Base-by-base conservation (phyloP, 1,140 invertebrate genomes). In the Delia radicum region DNA sequence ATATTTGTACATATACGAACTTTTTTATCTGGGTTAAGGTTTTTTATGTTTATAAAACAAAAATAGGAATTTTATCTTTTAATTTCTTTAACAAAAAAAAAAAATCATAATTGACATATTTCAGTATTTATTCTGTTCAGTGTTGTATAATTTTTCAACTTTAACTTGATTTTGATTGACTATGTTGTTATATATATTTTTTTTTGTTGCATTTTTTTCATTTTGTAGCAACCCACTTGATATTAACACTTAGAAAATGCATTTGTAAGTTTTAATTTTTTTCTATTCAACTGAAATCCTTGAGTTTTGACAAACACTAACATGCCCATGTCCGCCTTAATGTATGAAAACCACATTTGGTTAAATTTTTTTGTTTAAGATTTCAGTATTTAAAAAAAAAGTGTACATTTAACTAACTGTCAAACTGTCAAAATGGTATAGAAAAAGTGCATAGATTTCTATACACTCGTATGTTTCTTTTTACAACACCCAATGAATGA, bases 141-240 rank as follows among this genome's bases (percentile, higher is more conserved):
- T 55, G n/a, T 15, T 15, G 42, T 48, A n/a, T 12, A n/a, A 4
- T 21, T 21, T 21, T 55, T 4, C 1, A 55, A 55, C 48, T 55
- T 55, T 10, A 55, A 55, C 48, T 21, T 55, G n/a, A 67, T 31
- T 31, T 67, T 67, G 63, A 67, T 67, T 67, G 63, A 67, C 62
- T 31, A 67, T 31, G 63, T 67, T 67, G 63, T 67, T 67, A 67
- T n/a, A 67, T 67, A n/a, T 61, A 42, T 65, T 28, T 65, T 5
- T 65, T 28, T 10, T 63, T 63, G 0, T 29, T 28, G 27, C n/a
- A 28, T 8, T 67, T 31, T 28, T 29, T 29, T 67, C 8, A 6
- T 33, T 37, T 37, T 3, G 1, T 10, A 3, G 13, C 48, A 55
- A 55, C 48, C 48, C 18, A 55, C 48, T 55, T 55, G 48, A 55